Evolutionary conservation across 2,113 vertebrate genomes (phyloP).

Genomic region (Lepidothrix coronata): DNA sequence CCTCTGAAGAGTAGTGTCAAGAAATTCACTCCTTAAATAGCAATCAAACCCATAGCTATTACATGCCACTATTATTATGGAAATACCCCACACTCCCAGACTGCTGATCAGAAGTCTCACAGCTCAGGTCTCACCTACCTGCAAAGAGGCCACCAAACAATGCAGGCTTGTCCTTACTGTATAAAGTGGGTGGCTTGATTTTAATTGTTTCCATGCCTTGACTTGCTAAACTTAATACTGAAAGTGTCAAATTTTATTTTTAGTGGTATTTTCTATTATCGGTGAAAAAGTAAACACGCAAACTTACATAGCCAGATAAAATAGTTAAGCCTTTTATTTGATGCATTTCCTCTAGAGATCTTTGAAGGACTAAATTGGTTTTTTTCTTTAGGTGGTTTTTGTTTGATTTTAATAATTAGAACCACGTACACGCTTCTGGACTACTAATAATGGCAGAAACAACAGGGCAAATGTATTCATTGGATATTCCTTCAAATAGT

Average conservation of each 20-base stretch:
- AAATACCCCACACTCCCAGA: background rate
- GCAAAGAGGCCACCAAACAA: background rate
- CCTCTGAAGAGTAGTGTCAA: background rate
- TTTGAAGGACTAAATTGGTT: background rate
- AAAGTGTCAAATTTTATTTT: background rate
- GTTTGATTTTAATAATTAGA: background rate
- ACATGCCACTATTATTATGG: background rate
- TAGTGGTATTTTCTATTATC: background rate
- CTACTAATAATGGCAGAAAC: background rate
- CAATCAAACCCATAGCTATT: background rate
- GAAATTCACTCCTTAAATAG: background rate
- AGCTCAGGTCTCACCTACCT: slow-evolving; percentile 9
- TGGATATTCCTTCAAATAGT: background rate
- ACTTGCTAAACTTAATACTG: background rate
- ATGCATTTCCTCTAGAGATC: background rate
- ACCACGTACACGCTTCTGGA: background rate
- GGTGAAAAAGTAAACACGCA: background rate
- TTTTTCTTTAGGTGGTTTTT: background rate
- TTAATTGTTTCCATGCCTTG: background rate
- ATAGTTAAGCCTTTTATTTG: background rate
- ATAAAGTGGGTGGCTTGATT: background rate
- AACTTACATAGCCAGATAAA: background rate
- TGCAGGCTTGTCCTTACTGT: background rate
- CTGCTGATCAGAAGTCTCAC: background rate
- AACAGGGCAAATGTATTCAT: background rate